These are phyloP conservation scores for Pseudopodoces humilis DNA, from an alignment of 2,113 vertebrate species.

Conservation along the genomic window DNA sequence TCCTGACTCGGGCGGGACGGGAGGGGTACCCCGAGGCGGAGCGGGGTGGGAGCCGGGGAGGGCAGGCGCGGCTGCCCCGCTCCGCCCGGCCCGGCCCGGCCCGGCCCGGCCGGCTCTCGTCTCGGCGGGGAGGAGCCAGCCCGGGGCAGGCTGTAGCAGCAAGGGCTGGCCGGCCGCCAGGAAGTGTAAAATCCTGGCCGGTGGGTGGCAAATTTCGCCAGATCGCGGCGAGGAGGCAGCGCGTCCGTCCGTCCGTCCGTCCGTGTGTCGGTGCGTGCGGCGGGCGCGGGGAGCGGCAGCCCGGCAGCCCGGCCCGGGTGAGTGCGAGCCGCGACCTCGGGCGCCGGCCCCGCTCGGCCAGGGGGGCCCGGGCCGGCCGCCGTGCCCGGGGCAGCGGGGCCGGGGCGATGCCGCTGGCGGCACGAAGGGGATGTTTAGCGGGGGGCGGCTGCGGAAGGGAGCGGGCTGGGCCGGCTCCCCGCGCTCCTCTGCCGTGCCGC, in stretches of 20 bases:
- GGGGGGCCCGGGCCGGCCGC: background rate
- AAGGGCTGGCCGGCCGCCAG: background rate
- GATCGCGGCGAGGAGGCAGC: background rate
- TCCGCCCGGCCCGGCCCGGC: background rate
- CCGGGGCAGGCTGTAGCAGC: background rate
- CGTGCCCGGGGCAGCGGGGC: background rate
- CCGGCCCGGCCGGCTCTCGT: background rate
- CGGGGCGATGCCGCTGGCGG: background rate
- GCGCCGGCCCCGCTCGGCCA: background rate
- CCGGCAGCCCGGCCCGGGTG: background rate
- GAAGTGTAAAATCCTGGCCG: background rate
- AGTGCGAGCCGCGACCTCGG: background rate
- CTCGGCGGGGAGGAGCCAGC: conserved; percentile 33
- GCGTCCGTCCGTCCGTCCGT: background rate
- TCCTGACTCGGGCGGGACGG: background rate
- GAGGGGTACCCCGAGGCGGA: background rate
- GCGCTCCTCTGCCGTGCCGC: background rate
- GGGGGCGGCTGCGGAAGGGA: background rate
- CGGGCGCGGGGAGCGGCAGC: background rate
- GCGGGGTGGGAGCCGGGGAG: background rate
- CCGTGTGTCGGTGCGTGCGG: background rate
- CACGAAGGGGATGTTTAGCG: background rate
- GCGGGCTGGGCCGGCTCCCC: background rate
- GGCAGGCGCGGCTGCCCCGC: background rate
- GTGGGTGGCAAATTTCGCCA: background rate